A percentile compares a stretch with the other conserved stretches of the same genome.
Evolutionary conservation across 2,888 invertebrate genomes (phyloP).

Genomic region (Lingula anatina): DNA sequence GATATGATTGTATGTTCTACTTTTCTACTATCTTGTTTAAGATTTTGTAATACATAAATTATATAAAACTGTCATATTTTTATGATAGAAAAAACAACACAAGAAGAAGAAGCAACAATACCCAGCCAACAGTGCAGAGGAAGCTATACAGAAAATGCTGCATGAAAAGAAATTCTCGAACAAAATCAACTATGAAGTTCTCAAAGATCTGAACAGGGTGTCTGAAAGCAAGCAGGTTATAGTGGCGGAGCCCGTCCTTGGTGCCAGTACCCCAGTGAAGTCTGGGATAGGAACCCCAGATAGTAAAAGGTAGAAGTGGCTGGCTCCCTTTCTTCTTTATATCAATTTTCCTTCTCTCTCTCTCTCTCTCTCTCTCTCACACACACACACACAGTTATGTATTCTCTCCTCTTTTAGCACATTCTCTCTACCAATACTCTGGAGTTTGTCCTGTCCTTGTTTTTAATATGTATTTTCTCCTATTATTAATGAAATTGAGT

Average conservation of each 20-base stretch:
- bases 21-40: not conserved
- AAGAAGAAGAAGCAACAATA: constrained; percentile 22
- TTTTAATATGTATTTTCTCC: too few species aligned
- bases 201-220: constrained; percentile 65
- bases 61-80: not conserved
- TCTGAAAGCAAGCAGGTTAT: constrained; percentile 1
- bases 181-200: constrained; percentile 96
- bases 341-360: too few species aligned
- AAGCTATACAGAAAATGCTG: constrained; percentile 94
- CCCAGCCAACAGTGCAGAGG: constrained; percentile 60
- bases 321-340: too few species aligned
- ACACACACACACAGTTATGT: too few species aligned
- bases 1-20: not conserved
- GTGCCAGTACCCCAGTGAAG: too few species aligned
- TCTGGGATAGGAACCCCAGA: too few species aligned
- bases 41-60: not conserved
- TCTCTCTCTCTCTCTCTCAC: too few species aligned
- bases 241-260: not conserved
- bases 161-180: constrained; percentile 92
- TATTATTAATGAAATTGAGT: too few species aligned
- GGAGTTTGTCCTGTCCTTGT: too few species aligned
- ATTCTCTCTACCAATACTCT: too few species aligned
- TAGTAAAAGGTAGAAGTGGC: too few species aligned
- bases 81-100: constrained; percentile 24
- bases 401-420: too few species aligned